Base-by-base conservation (phyloP, 2,888 invertebrate species). In the Uropetala carovei region DNA sequence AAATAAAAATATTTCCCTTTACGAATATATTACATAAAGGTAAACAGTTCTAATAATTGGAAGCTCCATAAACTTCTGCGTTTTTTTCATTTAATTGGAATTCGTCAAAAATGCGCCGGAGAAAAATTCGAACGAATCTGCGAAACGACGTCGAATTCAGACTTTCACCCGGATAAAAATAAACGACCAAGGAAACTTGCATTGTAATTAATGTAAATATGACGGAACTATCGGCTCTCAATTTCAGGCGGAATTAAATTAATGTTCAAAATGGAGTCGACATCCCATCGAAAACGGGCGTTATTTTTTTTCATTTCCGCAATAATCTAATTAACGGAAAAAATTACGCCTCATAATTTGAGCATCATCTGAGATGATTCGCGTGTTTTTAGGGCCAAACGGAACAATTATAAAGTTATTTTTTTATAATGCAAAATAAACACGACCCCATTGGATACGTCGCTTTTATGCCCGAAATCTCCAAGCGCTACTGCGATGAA, bases 81-180 rank as follows among this genome's bases (percentile, higher is more conserved):
- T 22, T 75, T 75, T 75, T 75, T 27, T 27, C n/a, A 75, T 75
- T 75, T 75, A 75, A 75, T 75, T 75, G n/a, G 75, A 75, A 27
- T 75, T 27, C 22, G 10, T 27, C 60, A 18, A 75, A 27, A 75
- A 75, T 75, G 5, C 75, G 75, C 22, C 22, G 11, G 22, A 75
- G 27, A 27, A 75, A 75, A 1, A 75, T 22, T 22, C 13, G 27
- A 22, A 27, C 27, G 75, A 75, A 75, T 75, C 75, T 13, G 27
- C 27, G 75, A 75, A 27, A 22, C 11, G 13, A 27, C 75, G 27
- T 22, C 13, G 22, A 27, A 27, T 75, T 75, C 27, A 13, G 27
- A 75, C 75, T 75, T 75, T 75, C 27, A 27, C 1, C 75, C 75
- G 75, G 0, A 75, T 27, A 27, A 75, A 27, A 75, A 60, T 16